Evolutionary conservation across 1,140 invertebrate species (phyloP).

Genomic region (Oedothorax gibbosus): DNA sequence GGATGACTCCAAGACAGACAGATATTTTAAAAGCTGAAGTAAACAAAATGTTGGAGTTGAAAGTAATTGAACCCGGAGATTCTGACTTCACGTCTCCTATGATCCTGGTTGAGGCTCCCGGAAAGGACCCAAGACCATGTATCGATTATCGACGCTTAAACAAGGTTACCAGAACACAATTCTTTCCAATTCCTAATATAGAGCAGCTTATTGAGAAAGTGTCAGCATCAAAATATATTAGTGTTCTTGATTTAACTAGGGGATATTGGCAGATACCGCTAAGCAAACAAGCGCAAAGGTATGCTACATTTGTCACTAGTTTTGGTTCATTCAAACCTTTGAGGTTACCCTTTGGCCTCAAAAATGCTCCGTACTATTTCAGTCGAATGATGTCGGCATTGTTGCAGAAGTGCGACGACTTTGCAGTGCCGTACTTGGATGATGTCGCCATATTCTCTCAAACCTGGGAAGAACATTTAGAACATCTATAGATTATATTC

Average conservation of each 20-base stretch:
- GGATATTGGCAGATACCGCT: too few relatives aligned
- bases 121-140: neutral
- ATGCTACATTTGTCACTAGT: conserved; percentile 9
- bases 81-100: too few relatives aligned
- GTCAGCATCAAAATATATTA: neutral
- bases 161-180: neutral
- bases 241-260: neutral
- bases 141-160: conserved; percentile 21
- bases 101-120: too few relatives aligned
- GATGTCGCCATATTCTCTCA: conserved; percentile 27
- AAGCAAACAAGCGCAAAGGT: neutral
- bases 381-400: conserved; percentile 4
- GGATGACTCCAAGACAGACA: neutral
- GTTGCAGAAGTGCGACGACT: conserved; percentile 16
- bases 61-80: neutral
- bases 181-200: neutral
- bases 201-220: conserved; percentile 9
- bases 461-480: conserved; percentile 25
- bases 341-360: neutral
- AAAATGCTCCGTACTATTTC: conserved; percentile 40
- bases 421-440: conserved; percentile 27
- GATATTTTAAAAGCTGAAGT: conserved; percentile 1
- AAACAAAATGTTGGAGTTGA: neutral
- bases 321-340: conserved; percentile 1
- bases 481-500: conserved; percentile 3